Evolutionary conservation across 1,140 invertebrate species (phyloP).

Genomic region (Trypoxylus dichotomus): DNA sequence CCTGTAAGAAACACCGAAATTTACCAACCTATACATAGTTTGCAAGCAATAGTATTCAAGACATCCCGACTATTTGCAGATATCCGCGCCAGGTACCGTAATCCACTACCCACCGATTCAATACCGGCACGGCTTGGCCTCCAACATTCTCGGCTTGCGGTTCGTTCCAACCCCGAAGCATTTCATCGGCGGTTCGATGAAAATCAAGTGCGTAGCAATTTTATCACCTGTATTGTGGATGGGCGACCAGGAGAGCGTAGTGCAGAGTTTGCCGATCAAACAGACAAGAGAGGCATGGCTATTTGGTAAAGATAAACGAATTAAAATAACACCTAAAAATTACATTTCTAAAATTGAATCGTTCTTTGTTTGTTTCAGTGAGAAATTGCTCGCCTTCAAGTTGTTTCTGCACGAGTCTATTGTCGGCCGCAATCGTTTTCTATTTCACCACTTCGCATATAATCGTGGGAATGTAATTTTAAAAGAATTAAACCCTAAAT

Average conservation of each 20-base stretch:
- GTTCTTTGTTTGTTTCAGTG: no score
- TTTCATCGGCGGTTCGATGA: slow-evolving; percentile 60
- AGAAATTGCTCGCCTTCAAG: no score
- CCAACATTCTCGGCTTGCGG: slow-evolving; percentile 58
- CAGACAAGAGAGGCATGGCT: slow-evolving; percentile 63
- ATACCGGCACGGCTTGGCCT: slow-evolving; percentile 60
- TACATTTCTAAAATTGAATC: not conserved
- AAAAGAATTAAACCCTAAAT: no score
- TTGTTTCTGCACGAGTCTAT: no score
- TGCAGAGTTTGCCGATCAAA: slow-evolving; percentile 58
- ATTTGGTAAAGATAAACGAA: slow-evolving; percentile 51
- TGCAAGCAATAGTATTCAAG: not conserved
- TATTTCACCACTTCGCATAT: no score
- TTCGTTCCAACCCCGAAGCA: slow-evolving; percentile 57
- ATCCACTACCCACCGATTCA: slow-evolving; percentile 56
- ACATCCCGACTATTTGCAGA: slow-evolving; percentile 43
- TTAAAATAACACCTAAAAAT: not conserved
- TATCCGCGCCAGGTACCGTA: slow-evolving; percentile 55
- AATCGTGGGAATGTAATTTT: no score
- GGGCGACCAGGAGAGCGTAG: slow-evolving; percentile 59
- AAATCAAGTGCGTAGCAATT: slow-evolving; percentile 62
- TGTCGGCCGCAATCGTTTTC: no score
- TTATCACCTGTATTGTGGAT: slow-evolving; percentile 62
- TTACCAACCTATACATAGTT: no score
- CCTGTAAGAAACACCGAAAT: no score